phyloP scores from a whole-genome alignment of 1,140 invertebrate genomes.

The Aethina tumida region DNA sequence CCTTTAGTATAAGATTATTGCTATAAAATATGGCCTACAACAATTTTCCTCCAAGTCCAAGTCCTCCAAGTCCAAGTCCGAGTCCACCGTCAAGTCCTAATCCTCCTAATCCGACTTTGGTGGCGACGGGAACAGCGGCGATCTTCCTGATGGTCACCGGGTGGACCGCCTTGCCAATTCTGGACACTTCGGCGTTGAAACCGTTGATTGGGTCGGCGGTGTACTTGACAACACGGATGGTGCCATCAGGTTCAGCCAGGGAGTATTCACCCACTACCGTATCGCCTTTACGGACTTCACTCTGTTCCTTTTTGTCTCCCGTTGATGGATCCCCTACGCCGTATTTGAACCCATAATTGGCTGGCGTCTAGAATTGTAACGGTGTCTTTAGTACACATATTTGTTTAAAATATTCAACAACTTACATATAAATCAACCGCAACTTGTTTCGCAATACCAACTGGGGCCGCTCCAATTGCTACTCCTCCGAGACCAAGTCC shows the following conservation, averaged over 20 bases:
- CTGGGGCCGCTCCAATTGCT: slow-evolving; percentile 1
- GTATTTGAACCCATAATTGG: slow-evolving; percentile 11
- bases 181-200: slow-evolving; percentile 14
- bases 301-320: slow-evolving; percentile 23
- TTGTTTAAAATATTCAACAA: too few species aligned
- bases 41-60: not conserved
- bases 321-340: slow-evolving; percentile 12
- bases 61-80: not conserved
- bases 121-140: too few species aligned
- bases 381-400: too few species aligned
- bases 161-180: slow-evolving; percentile 10
- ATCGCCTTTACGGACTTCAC: slow-evolving; percentile 5
- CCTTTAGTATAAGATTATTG: too few species aligned
- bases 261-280: slow-evolving; percentile 34
- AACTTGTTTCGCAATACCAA: too few species aligned
- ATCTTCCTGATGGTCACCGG: too few species aligned
- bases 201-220: slow-evolving; percentile 42
- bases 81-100: slow-evolving; percentile 1
- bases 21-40: too few species aligned
- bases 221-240: slow-evolving; percentile 41
- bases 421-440: too few species aligned
- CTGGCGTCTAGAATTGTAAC: too few species aligned
- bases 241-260: slow-evolving; percentile 41
- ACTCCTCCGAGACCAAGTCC: slow-evolving; percentile 4
- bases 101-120: not conserved